Percentiles rank a stretch among this genome's conserved stretches.
These are phyloP conservation scores for Drosophila stalkeri DNA, from an alignment of 2,888 invertebrate species.

Conservation along the genomic window DNA sequence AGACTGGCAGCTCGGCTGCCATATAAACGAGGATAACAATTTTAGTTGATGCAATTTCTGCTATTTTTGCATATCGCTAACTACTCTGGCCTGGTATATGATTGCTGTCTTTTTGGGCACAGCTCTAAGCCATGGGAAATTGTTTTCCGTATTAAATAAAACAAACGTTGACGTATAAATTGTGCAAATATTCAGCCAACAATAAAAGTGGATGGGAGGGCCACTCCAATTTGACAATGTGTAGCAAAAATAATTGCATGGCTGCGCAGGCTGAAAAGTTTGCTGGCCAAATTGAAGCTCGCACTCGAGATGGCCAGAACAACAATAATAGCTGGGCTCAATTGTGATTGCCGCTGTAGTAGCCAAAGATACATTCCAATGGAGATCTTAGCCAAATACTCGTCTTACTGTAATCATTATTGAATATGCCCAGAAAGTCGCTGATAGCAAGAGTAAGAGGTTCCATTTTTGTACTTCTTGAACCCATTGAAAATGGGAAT, in stretches of 20 bases:
- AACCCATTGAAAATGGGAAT: too few species aligned
- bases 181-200: conserved; percentile 75
- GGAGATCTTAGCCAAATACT: background rate
- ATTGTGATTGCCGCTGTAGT: conserved; percentile 27
- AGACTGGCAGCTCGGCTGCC: conserved; percentile 1
- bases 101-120: conserved; percentile 19
- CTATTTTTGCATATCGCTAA: conserved; percentile 54
- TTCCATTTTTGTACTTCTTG: too few species aligned
- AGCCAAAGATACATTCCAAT: conserved; percentile 8
- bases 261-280: conserved; percentile 64
- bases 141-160: conserved; percentile 77
- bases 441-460: too few species aligned
- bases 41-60: conserved; percentile 69
- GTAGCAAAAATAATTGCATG: conserved; percentile 71
- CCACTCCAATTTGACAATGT: conserved; percentile 59
- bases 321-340: conserved; percentile 25
- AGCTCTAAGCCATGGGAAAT: conserved; percentile 69
- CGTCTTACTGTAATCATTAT: background rate
- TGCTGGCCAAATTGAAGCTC: conserved; percentile 24
- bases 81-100: conserved; percentile 31
- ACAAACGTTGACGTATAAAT: conserved; percentile 77
- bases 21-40: conserved; percentile 63
- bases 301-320: conserved; percentile 23
- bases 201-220: conserved; percentile 49
- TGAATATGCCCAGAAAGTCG: background rate